Evolutionary conservation across 1,140 invertebrate species (phyloP), one percentile per base, ranked within the genome.

Genomic region (Cepaea nemoralis): DNA sequence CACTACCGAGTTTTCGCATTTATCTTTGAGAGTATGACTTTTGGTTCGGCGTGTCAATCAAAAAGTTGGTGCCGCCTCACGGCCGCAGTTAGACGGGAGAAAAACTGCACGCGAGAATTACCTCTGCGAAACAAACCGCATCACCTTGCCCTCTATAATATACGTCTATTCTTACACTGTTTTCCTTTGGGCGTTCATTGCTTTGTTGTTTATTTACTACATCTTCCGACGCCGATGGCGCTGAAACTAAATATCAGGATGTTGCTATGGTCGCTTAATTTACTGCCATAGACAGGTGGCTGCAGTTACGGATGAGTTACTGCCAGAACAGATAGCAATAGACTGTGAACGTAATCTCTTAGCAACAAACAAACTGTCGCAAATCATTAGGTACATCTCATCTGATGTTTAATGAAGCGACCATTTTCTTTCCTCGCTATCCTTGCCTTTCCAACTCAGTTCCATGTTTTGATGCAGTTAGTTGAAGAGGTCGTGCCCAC

Each of bases 31-130:
- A n/a, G n/a, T 63, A 63, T 63, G 59, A 63, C 59, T 63, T 63
- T 63, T 31, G 27, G 59, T 63, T n/a, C n/a, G 59, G 27, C 1
- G 59, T 63, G 59, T 63, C 59, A 63, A 27, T 63, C 59, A 63
- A 63, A 31, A 63, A 10, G 27, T 63, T 63, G 59, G 59, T 63
- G 59, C 59, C 59, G 59, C 59, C 59, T 63, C 59, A 31, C 59
- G n/a, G 0, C 19, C 59, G 50, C n/a, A 19, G 27, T 27, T 6
- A 31, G 59, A 2, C 59, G 27, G n/a, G 59, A 8, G 16, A 48
- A 48, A 48, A 31, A 22, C 50, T 63, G 10, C 10, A 63, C n/a
- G 59, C 59, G 16, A 8, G n/a, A 63, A 22, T 6, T 55, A 19
- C 50, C 50, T 55, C 50, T 14, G 3, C 50, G 8, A 45, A 59